A percentile compares a stretch with the other conserved stretches of the same genome.
phyloP scores from a whole-genome alignment of 2,113 vertebrate species.

The Sander lucioperca region DNA sequence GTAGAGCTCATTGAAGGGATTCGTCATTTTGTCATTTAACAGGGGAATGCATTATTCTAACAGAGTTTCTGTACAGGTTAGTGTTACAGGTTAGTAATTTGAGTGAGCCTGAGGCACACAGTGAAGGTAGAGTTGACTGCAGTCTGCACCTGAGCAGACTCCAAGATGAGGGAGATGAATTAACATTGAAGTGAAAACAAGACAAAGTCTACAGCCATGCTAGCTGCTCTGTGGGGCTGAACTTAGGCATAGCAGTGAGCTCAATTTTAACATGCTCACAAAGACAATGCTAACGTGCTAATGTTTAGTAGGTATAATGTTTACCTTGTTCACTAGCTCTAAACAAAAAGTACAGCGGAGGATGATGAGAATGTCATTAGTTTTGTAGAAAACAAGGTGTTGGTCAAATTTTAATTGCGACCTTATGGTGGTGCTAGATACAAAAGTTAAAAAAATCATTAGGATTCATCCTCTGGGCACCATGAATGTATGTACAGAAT shows the following conservation, averaged over 20 bases:
- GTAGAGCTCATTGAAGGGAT: neutral
- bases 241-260: neutral
- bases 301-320: neutral
- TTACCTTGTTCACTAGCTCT: neutral
- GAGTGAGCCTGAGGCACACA: neutral
- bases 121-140: neutral
- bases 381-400: neutral
- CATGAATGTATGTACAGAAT: too few relatives aligned
- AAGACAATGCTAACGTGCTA: neutral
- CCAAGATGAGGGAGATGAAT: neutral
- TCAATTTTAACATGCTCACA: neutral
- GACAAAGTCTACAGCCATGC: neutral
- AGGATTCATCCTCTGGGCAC: neutral
- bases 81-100: neutral
- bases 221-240: neutral
- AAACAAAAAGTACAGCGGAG: neutral
- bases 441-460: too few relatives aligned
- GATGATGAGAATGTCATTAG: neutral
- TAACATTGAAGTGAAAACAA: neutral
- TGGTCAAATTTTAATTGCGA: neutral
- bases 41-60: neutral
- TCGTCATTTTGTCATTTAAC: neutral
- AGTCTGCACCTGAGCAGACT: neutral
- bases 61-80: neutral
- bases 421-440: too few relatives aligned